Percentiles rank a stretch among this genome's conserved stretches.
Evolutionary conservation across 2,797 vertebrate genomes (phyloP).

Genomic region (Bovichtus diacanthus): DNA sequence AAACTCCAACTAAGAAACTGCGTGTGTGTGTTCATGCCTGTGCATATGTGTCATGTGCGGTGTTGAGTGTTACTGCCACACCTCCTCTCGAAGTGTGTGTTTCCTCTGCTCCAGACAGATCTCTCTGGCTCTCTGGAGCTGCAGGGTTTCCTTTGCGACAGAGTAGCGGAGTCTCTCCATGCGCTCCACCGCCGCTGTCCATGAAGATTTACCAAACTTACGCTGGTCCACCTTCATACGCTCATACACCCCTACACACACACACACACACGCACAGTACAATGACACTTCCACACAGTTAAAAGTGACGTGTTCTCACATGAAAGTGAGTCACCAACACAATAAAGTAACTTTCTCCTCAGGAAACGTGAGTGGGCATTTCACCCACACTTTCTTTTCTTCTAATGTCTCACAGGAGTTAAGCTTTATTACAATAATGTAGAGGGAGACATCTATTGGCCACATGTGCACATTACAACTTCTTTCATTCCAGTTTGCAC

Average conservation of each 20-base stretch:
- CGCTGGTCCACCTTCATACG: slow-evolving; percentile 96
- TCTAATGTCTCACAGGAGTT: neutral
- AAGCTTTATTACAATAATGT: slow-evolving; percentile 4
- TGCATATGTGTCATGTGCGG: neutral
- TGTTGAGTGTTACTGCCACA: slow-evolving; percentile 55
- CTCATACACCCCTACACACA: slow-evolving; percentile 90
- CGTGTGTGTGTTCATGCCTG: neutral
- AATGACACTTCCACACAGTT: neutral
- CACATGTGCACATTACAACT: slow-evolving; percentile 49
- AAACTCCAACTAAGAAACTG: neutral
- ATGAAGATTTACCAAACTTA: slow-evolving; percentile 97
- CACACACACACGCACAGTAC: neutral
- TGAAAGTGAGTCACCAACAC: slow-evolving; percentile 29
- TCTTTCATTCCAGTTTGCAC: slow-evolving; percentile 1
- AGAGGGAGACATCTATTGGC: slow-evolving; percentile 72
- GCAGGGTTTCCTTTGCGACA: slow-evolving; percentile 96
- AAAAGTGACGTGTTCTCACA: neutral
- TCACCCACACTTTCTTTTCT: slow-evolving; percentile 7
- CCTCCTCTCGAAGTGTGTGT: slow-evolving; percentile 93
- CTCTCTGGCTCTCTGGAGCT: slow-evolving; percentile 97
- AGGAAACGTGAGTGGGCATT: neutral
- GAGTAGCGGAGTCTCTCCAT: slow-evolving; percentile 97
- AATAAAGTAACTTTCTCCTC: neutral
- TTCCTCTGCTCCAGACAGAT: slow-evolving; percentile 97
- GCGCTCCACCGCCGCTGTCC: slow-evolving; percentile 93